These are phyloP conservation scores for Nomada goodeniana DNA, from an alignment of 2,888 invertebrate genomes.

Conservation along the genomic window DNA sequence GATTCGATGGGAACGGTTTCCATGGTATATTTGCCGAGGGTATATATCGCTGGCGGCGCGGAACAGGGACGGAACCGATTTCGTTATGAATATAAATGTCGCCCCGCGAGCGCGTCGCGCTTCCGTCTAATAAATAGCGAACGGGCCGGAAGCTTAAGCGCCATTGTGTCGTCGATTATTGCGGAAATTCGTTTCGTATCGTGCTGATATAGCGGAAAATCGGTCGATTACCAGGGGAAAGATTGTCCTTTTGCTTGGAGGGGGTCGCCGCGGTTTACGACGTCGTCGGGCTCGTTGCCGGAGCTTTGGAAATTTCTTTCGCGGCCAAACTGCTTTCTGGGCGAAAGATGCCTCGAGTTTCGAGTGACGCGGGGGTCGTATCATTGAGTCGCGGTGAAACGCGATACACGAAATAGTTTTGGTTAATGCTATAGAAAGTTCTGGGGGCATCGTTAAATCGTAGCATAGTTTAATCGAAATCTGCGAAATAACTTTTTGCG, in stretches of 20 bases:
- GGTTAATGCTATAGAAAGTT: too few species aligned
- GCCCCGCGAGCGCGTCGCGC: conserved; percentile 21
- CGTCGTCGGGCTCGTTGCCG: neutral
- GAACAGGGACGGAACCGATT: conserved; percentile 56
- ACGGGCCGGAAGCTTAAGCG: conserved; percentile 24
- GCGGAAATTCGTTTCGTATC: conserved; percentile 34
- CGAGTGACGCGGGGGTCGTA: too few species aligned
- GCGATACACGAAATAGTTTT: too few species aligned
- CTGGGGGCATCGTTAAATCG: too few species aligned
- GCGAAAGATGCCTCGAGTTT: neutral
- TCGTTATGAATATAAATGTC: conserved; percentile 76
- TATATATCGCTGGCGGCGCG: conserved; percentile 73
- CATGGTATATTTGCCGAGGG: conserved; percentile 70
- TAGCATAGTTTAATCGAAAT: too few species aligned
- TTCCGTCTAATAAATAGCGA: conserved; percentile 49
- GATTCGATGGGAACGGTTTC: conserved; percentile 71
- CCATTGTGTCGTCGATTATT: conserved; percentile 40
- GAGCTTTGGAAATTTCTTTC: neutral
- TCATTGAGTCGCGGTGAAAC: too few species aligned
- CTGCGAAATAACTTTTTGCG: too few species aligned
- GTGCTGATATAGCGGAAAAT: conserved; percentile 32
- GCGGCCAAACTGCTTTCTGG: neutral
- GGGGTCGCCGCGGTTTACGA: neutral
- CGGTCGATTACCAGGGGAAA: conserved; percentile 26
- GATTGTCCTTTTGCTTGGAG: conserved; percentile 5